Evolutionary conservation across 2,113 vertebrate species (phyloP), one percentile per base, ranked within the genome.

Genomic region (Diphyllodes magnificus): DNA sequence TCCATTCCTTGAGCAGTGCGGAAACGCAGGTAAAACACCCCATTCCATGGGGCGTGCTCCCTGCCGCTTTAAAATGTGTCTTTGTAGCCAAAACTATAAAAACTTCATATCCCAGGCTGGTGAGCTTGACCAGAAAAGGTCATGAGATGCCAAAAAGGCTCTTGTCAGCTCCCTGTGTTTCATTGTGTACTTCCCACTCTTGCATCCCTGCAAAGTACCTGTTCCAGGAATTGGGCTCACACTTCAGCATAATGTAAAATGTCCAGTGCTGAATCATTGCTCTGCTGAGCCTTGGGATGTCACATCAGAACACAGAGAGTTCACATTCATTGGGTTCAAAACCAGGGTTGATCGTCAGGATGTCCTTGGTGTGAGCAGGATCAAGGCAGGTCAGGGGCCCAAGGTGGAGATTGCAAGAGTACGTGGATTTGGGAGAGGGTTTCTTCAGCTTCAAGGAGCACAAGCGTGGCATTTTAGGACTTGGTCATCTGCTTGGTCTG

Each of bases 1-100:
- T 98, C 92, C 99, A 99, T 96, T 99, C 99, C 27, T 90, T 99
- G 76, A 99, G 99, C 98, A 99, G 99, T 40, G 97, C 98, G 7
- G 99, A 99, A 95, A 99, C 98, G 65, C 98, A 99, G 99, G 99
- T 99, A 95, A 98, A n/a, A 5, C 37, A 24, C 45, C 49, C 44
- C 15, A 15, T 56, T 75, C 24, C 0, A 0, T 30, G 33, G 14
- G 28, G 10, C 0, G 0, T 30, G 42, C 64, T 85, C 25, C 21
- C 31, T 80, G 59, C 31, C 44, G 6, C 14, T 45, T 54, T 33
- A 35, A 60, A 82, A 61, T 8, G 22, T 9, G 5, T 70, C 27
- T 35, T 47, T 65, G 50, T 47, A 78, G 56, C 24, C 76, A 73
- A 37, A 92, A 35, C 33, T 19, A 0, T 37, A 33, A n/a, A 61